phyloP scores from a whole-genome alignment of 2,888 invertebrate species.

The Dynastes maya region DNA sequence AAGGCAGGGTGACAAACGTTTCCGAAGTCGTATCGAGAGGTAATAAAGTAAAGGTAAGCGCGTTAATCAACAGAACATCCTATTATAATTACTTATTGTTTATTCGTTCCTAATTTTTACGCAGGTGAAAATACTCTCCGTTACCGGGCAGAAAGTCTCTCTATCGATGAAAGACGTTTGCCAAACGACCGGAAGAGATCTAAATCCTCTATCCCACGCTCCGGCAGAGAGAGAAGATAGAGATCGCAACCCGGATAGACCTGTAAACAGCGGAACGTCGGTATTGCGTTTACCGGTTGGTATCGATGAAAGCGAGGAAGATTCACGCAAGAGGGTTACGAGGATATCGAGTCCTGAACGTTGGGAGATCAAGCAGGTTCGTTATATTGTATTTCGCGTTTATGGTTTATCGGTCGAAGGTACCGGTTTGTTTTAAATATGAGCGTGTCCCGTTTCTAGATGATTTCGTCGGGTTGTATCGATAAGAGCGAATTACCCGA shows the following conservation, averaged over 20 bases:
- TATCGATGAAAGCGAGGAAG: conserved; percentile 85
- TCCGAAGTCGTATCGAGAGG: conserved; percentile 94
- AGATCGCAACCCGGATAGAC: conserved; percentile 94
- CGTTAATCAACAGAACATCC: not conserved
- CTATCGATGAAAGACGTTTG: conserved; percentile 98
- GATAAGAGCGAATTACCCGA: conserved; percentile 96
- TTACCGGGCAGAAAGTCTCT: conserved; percentile 96
- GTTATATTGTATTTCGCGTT: too few relatives aligned
- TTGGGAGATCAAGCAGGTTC: conserved; percentile 96
- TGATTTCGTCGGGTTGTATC: conserved; percentile 79
- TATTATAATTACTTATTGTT: not conserved
- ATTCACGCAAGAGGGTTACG: conserved; percentile 88
- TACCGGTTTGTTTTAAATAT: not conserved
- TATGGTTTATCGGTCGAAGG: conserved; percentile 8
- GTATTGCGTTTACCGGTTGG: conserved; percentile 67
- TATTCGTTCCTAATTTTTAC: not conserved
- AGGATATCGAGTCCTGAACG: conserved; percentile 96
- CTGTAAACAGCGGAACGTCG: conserved; percentile 76
- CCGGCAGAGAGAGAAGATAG: conserved; percentile 79
- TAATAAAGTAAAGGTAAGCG: conserved; percentile 86
- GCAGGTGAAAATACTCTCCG: conserved; percentile 88
- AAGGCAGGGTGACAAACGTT: conserved; percentile 95
- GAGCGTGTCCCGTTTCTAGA: conserved; percentile 35
- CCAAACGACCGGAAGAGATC: conserved; percentile 93
- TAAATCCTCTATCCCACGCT: conserved; percentile 88